phyloP scores from a whole-genome alignment of 2,113 vertebrate genomes.

The Sigmodon hispidus region DNA sequence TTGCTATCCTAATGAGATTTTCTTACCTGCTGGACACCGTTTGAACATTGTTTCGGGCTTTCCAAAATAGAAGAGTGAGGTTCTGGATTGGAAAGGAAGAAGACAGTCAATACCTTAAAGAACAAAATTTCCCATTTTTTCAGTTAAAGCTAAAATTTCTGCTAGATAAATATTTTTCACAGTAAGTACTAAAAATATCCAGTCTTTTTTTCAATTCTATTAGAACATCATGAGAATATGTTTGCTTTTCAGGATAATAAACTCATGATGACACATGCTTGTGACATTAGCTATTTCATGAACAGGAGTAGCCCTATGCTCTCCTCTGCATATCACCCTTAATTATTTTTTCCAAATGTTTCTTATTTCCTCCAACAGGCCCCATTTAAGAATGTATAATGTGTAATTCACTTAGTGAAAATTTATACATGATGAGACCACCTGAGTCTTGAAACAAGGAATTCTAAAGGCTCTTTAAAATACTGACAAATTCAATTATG shows the following conservation, averaged over 20 bases:
- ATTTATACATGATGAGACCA: background rate
- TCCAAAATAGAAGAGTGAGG: slow-evolving; percentile 82
- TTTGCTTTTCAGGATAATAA: background rate
- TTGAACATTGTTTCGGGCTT: slow-evolving; percentile 81
- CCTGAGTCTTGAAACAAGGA: background rate
- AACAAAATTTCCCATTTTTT: background rate
- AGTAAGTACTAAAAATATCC: background rate
- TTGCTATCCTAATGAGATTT: background rate
- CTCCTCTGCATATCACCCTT: background rate
- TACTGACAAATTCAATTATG: background rate
- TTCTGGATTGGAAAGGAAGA: slow-evolving; percentile 84
- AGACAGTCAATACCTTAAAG: slow-evolving; percentile 45
- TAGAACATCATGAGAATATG: background rate
- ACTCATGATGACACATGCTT: background rate
- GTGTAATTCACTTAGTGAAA: background rate
- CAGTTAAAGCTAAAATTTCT: slow-evolving; percentile 35
- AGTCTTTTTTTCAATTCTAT: background rate
- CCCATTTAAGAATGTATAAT: background rate
- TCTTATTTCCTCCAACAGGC: background rate
- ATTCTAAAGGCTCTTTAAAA: background rate
- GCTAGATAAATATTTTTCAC: background rate
- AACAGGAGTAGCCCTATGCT: background rate
- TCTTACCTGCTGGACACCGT: slow-evolving; percentile 84
- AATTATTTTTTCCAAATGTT: background rate
- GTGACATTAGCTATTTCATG: background rate